Evolutionary conservation across 2,113 vertebrate species (phyloP), one percentile per base, ranked within the genome.

Genomic region (Megaceryle torquata): DNA sequence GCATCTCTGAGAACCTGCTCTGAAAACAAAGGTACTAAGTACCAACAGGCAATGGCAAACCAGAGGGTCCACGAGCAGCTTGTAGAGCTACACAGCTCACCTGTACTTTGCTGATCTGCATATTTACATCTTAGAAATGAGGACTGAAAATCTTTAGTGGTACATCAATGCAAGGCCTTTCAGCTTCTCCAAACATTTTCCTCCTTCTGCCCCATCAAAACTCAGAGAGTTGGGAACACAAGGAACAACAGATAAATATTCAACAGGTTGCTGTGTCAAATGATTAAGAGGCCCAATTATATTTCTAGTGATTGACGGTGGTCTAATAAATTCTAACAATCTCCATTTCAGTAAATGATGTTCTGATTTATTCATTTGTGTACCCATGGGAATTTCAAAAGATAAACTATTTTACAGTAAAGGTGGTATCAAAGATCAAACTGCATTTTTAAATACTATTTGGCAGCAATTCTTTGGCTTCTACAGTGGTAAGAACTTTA

Each of bases 171-270:
- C 31, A 50, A 81, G 25, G 28, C 28, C 33, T 70, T 65, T 33
- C 19, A 90, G 4, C 13, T 63, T 57, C 41, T 67, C 26, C 24
- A 16, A 65, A n/a, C 10, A 9, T 17, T 18, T 22, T 68, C 56
- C 9, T 84, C n/a, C 43, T 11, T 21, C 37, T 86, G 84, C 11
- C 16, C 9, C 64, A 51, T 17, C 72, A 68, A 63, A 80, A 74
- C 11, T 2, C 2, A 0, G 3, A 31, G 0, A 67, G 11, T n/a
- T 16, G 64, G 56, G 44, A 70, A 54, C 29, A 46, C 25, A 22
- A 20, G 22, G 25, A 86, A 82, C 31, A 69, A 37, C 39, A 59
- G 15, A 78, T 37, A 69, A 74, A 28, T 7, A 44, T 5, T 60
- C 51, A 48, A 54, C 31, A 43, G 7, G 3, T 13, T 70, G 61